Base-by-base conservation (phyloP, 1,140 invertebrate genomes). In the Cherax quadricarinatus region DNA sequence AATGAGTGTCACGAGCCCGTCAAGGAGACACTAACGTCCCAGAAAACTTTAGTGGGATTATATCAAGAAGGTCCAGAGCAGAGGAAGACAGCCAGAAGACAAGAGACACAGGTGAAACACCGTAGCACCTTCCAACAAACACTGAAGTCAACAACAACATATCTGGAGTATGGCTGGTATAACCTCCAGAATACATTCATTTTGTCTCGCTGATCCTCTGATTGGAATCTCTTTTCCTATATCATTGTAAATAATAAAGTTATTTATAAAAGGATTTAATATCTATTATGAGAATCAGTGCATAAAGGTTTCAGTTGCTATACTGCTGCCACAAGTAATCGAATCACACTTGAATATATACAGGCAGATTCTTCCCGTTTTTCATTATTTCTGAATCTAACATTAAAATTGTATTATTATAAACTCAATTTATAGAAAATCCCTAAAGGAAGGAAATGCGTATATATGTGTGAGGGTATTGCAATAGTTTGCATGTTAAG, bases 211-310 rank as follows among this genome's bases (percentile, higher is more conserved):
- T 5, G 62, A 66, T 21, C 1, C 4, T 66, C 5, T 14, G 18
- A 18, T 66, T 21, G 21, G 62, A 66, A 66, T 66, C 62, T 66
- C 62, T 66, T 21, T 21, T 18, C 5, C 18, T 18, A 21, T 18
- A 1, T 18, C 21, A 66, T 3, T 18, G 18, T 66, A 18, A 66
- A 21, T 6, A 66, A 18, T 21, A 66, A 21, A 21, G 30, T 41
- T 66, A 66, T 5, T 66, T 16, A 10, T 75, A 30, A n/a, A 1
- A 81, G 82, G n/a, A 60, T 60, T 62, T 30, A 62, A n/a, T 84
- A 53, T 84, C 57, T 84, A 84, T 84, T 84, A 84, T 84, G 82
- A 84, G 53, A 60, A 30, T 60, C 82, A n/a, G 14, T n/a, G 1
- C 5, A 18, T 60, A 9, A 5, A 30, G 51, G 21, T 84, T 24